Conservation (phyloP, 1,140 invertebrate genomes). For the Ostrea edulis region DNA sequence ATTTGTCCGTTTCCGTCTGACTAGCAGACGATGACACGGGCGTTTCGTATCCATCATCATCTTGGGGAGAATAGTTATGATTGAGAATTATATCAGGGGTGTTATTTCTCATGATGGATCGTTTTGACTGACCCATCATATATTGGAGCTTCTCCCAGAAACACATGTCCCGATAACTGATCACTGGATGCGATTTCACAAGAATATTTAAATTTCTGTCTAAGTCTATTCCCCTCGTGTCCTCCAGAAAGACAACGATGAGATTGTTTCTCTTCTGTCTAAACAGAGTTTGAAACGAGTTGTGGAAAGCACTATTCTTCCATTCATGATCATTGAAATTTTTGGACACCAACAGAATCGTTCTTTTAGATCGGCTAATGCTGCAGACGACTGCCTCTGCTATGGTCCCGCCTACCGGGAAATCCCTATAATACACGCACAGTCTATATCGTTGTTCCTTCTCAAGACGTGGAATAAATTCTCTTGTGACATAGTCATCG, state of each 20-base stretch:
- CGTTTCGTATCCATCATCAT: constrained; percentile 57
- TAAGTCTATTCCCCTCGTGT: constrained; percentile 54
- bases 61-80: constrained; percentile 5
- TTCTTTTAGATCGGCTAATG: constrained; percentile 65
- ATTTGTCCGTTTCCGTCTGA: constrained; percentile 15
- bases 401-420: constrained; percentile 65
- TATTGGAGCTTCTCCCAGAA: constrained; percentile 97
- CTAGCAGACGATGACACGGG: constrained; percentile 46
- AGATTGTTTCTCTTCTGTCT: constrained; percentile 54
- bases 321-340: constrained; percentile 64
- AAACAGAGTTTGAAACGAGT: constrained; percentile 61
- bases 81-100: constrained; percentile 22
- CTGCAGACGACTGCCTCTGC: constrained; percentile 66
- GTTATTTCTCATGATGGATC: background rate
- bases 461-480: constrained; percentile 68
- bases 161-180: constrained; percentile 85
- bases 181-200: constrained; percentile 83
- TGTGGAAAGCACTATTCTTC: constrained; percentile 68
- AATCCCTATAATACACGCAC: constrained; percentile 71
- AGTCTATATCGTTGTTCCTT: constrained; percentile 64
- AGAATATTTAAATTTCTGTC: constrained; percentile 64
- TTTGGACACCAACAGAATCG: constrained; percentile 63
- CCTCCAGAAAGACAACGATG: constrained; percentile 64
- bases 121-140: constrained; percentile 85
- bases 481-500: constrained; percentile 64